Conservation (phyloP, 2,797 vertebrate species). For the Dendrocincla fuliginosa region DNA sequence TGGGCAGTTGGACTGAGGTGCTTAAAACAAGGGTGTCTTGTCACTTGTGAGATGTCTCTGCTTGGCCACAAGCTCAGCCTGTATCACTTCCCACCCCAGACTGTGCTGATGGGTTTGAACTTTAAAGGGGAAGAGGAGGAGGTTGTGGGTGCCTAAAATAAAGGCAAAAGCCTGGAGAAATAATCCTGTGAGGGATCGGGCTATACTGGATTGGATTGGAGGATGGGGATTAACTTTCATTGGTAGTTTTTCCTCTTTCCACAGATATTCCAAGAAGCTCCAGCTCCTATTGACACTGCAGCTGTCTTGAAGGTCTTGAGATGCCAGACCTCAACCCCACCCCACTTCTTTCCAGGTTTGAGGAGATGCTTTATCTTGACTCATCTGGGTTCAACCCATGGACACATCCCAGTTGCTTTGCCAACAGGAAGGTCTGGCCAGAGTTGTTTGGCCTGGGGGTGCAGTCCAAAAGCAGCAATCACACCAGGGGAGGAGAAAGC, state of each 20-base stretch:
- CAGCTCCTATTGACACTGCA: not conserved
- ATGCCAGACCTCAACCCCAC: not conserved
- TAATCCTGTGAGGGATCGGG: not conserved
- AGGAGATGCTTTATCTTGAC: not conserved
- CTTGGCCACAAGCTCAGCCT: not conserved
- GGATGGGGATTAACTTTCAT: not conserved
- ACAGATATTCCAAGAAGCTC: not conserved
- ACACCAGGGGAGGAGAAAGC: not conserved
- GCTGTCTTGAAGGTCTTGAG: not conserved
- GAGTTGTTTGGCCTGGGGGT: not conserved
- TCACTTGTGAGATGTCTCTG: not conserved
- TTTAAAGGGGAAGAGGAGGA: not conserved
- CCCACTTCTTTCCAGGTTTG: not conserved
- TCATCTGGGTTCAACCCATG: not conserved
- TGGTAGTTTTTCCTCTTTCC: not conserved
- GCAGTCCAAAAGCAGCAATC: not conserved
- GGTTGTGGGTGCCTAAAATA: not conserved
- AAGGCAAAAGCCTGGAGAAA: not conserved
- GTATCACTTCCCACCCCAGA: rapidly evolving
- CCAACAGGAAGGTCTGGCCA: not conserved
- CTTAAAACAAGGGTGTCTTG: not conserved
- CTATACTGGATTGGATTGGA: not conserved
- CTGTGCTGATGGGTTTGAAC: not conserved
- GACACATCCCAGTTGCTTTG: not conserved
- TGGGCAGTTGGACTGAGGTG: not conserved